Base-by-base conservation (phyloP, 1,140 invertebrate genomes). In the Steinernema feltiae region DNA sequence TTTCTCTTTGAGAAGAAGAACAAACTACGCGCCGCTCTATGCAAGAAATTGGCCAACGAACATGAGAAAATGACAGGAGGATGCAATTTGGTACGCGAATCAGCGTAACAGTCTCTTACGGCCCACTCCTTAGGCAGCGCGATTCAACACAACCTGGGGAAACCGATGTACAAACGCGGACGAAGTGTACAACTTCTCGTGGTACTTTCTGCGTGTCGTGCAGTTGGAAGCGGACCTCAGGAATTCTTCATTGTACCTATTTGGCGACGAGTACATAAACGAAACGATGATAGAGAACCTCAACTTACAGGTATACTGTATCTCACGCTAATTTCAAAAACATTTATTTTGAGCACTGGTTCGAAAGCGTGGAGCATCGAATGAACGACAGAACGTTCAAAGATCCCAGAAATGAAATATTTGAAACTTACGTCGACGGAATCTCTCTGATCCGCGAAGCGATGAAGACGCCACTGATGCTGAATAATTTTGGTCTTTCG, bases 101-200 rank as follows among this genome's bases (percentile, higher is more conserved):
- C n/a, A n/a, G n/a, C n/a, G n/a, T n/a, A n/a, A n/a, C n/a, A n/a
- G n/a, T n/a, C n/a, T n/a, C n/a, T n/a, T n/a, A n/a, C n/a, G n/a
- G n/a, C n/a, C n/a, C n/a, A n/a, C n/a, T n/a, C 12, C 24, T 63
- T 63, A 63, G 53, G 53, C 53, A 12, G 53, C 24, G 2, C 7
- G 53, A 63, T 63, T 63, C 53, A 63, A 63, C 24, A 27, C 53
- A 21, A 63, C 53, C 15, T 63, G 53, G 53, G 53, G 53, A 7
- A 63, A 63, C 53, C 15, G 53, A 27, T 63, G 53, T 21, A 63
- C 7, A 3, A 63, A 63, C 24, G 53, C 53, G 3, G 53, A 63
- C 15, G 7, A 63, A 63, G 53, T 63, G 3, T 63, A 63, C 24
- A 27, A 21, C 53, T 63, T 63, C 24, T 63, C 53, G 15, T 63